Conservation (phyloP, 2,113 vertebrate species). For the Setophaga petechia region DNA sequence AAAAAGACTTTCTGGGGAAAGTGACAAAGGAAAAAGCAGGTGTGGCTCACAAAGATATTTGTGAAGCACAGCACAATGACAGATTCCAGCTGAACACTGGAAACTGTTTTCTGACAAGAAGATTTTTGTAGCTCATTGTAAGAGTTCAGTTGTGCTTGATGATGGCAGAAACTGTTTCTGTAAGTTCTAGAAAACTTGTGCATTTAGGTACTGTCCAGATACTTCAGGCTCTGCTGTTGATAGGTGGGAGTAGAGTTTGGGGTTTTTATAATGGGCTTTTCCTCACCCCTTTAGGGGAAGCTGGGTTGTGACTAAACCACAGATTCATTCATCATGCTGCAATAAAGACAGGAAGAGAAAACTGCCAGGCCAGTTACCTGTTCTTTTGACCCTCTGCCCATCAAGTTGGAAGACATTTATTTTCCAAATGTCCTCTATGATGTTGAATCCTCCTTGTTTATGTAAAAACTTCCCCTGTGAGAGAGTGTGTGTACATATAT, state of each 20-base stretch:
- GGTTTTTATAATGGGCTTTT: background rate
- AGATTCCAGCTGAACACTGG: background rate
- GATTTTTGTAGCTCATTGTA: background rate
- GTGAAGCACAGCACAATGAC: rapidly evolving
- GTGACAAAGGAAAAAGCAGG: background rate
- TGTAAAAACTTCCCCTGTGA: background rate
- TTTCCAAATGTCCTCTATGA: background rate
- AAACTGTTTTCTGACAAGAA: background rate
- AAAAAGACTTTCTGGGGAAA: background rate
- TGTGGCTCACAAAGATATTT: background rate
- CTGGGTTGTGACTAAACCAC: background rate
- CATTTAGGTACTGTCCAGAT: background rate
- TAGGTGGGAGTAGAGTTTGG: background rate
- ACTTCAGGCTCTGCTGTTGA: background rate
- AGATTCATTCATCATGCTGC: background rate
- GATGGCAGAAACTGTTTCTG: background rate
- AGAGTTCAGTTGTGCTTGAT: background rate
- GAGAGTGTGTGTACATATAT: background rate
- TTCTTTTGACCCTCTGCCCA: background rate
- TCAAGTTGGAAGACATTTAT: background rate
- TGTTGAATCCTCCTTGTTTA: background rate
- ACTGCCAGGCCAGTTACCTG: rapidly evolving
- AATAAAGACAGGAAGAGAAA: background rate
- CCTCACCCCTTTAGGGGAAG: background rate
- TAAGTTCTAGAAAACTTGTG: background rate